phyloP scores from a whole-genome alignment of 92 coral and sea anemone genomes.

The Bergia puertoricense region DNA sequence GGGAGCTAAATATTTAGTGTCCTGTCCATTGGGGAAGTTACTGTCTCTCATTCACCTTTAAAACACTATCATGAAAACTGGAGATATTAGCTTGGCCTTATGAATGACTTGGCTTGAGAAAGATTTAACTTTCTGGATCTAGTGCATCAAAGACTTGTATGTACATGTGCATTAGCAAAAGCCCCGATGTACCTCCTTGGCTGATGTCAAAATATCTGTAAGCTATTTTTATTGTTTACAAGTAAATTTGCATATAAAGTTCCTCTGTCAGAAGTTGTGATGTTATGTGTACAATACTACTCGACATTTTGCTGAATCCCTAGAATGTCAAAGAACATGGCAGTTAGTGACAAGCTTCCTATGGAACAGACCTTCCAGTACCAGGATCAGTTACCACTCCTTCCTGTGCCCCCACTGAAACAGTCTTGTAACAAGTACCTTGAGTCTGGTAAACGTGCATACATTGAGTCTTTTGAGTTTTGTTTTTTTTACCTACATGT shows the following conservation, averaged over 20 bases:
- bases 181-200: too few relatives aligned
- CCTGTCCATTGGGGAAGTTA: too few relatives aligned
- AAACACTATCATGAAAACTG: too few relatives aligned
- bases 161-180: too few relatives aligned
- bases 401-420: constrained; percentile 82
- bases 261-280: neutral
- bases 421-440: constrained; percentile 91
- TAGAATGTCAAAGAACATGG: constrained; percentile 31
- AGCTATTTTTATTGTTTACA: too few relatives aligned
- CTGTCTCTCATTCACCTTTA: too few relatives aligned
- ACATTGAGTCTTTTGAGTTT: neutral
- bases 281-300: neutral
- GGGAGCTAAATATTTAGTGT: too few relatives aligned
- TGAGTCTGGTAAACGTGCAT: constrained; percentile 75
- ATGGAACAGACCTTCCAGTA: constrained; percentile 77
- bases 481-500: neutral
- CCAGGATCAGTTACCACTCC: constrained; percentile 83
- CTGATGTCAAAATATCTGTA: too few relatives aligned
- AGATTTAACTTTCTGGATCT: too few relatives aligned
- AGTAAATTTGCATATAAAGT: neutral
- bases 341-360: neutral
- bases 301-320: neutral
- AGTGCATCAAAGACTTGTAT: too few relatives aligned
- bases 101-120: too few relatives aligned
- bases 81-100: too few relatives aligned